These are phyloP conservation scores for Artibeus lituratus DNA, from an alignment of 2,797 vertebrate genomes.

Conservation along the genomic window DNA sequence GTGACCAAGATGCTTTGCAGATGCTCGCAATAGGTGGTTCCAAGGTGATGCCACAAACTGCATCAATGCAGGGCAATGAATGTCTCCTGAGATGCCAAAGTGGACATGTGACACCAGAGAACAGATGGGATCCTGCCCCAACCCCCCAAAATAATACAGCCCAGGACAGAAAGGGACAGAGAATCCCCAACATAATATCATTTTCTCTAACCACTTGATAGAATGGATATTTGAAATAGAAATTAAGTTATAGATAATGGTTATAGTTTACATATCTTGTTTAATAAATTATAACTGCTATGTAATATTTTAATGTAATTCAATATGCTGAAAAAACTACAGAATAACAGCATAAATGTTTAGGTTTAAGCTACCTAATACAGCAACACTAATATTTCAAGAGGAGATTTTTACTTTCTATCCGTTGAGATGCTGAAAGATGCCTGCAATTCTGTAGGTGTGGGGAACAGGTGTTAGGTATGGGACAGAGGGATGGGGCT, in stretches of 20 bases:
- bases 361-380: background rate
- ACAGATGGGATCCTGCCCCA: background rate
- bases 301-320: background rate
- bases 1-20: background rate
- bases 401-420: background rate
- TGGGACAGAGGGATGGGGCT: background rate
- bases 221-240: background rate
- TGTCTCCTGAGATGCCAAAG: background rate
- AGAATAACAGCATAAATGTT: background rate
- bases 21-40: accelerated
- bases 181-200: background rate
- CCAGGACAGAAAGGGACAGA: background rate
- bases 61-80: background rate
- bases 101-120: background rate
- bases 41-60: background rate
- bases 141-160: background rate
- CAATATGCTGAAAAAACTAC: background rate
- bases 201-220: background rate
- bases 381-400: background rate
- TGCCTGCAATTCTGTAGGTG: background rate
- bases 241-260: background rate
- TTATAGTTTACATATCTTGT: background rate
- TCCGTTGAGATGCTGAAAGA: background rate
- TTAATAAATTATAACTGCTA: background rate
- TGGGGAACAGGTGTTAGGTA: background rate